Evolutionary conservation across 2,113 vertebrate genomes (phyloP), one percentile per base, ranked within the genome.

Genomic region (Phalacrocorax pelagicus): DNA sequence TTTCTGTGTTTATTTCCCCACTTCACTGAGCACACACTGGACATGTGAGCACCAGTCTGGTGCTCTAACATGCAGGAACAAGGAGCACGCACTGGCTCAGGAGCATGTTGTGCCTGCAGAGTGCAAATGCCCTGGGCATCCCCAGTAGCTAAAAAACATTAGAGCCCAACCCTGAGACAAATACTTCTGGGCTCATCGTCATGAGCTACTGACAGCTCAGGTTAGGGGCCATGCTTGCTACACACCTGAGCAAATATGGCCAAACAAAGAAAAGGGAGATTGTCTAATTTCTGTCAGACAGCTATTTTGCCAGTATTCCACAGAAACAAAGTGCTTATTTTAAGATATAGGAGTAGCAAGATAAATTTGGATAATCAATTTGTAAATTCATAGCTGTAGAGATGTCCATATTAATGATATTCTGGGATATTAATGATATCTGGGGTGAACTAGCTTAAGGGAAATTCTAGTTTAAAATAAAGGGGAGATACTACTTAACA

Each of bases 11-110:
- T 51, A 9, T 24, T 65, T 49, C 5, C 11, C 5, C 34, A 18
- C 9, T 46, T 20, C 16, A 6, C 38, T 24, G 62, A 46, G 26
- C 15, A 46, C 15, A 32, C 0, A 0, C 12, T 44, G 77, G 34
- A 62, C 6, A 6, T 12, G 3, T 2, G 15, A 15, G 36, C 10
- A 44, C 30, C 34, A 54, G 26, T 6, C 42, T 55, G n/a, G 6
- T 61, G 13, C 47, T 32, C 7, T 13, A 20, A 20, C 12, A 18
- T 0, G 3, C 24, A 36, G 81, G 57, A 71, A 18, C 22, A 67
- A 78, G 73, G 14, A 63, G 13, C 7, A 4, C 4, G 9, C 9
- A 0, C 44, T 61, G n/a, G 3, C 49, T 70, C 30, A n/a, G 63
- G 34, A 80, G 12, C 10, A 1, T 1, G 2, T 27, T 3, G 0